Conservation (phyloP, 2,113 vertebrate species). For the Dasyurus viverrinus region DNA sequence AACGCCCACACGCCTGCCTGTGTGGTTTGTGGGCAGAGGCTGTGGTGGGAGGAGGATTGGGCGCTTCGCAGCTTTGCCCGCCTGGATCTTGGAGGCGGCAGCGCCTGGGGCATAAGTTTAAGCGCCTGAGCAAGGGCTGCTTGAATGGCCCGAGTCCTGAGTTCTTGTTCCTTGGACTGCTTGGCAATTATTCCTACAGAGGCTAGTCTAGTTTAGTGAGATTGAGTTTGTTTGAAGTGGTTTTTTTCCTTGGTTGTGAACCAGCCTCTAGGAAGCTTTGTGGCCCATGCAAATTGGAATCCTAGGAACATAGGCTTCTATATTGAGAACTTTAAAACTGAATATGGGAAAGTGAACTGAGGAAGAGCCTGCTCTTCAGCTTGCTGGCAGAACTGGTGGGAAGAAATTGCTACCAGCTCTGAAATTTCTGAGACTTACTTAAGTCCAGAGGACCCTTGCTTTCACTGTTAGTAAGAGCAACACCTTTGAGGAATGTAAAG, state of each 20-base stretch:
- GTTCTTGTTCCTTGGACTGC: slow-evolving; percentile 8
- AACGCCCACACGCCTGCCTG: background rate
- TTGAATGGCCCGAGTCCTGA: background rate
- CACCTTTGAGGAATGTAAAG: background rate
- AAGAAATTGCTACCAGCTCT: background rate
- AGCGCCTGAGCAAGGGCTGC: background rate
- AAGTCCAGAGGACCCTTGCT: background rate
- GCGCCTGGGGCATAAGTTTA: background rate
- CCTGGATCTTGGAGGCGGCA: background rate
- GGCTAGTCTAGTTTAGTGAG: background rate
- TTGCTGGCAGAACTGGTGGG: background rate
- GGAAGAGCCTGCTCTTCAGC: background rate
- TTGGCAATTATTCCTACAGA: background rate
- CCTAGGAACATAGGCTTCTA: background rate
- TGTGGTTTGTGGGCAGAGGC: slow-evolving; percentile 16
- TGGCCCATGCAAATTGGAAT: slow-evolving; percentile 6
- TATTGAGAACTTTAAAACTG: background rate
- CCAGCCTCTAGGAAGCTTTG: background rate
- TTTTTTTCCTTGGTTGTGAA: background rate
- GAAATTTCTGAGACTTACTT: background rate
- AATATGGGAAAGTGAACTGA: background rate
- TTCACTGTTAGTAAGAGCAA: background rate
- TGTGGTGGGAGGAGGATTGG: background rate
- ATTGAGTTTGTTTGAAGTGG: background rate
- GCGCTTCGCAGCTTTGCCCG: background rate